Conservation (phyloP, 2,113 vertebrate genomes). For the Cephalopholis sonnerati region DNA sequence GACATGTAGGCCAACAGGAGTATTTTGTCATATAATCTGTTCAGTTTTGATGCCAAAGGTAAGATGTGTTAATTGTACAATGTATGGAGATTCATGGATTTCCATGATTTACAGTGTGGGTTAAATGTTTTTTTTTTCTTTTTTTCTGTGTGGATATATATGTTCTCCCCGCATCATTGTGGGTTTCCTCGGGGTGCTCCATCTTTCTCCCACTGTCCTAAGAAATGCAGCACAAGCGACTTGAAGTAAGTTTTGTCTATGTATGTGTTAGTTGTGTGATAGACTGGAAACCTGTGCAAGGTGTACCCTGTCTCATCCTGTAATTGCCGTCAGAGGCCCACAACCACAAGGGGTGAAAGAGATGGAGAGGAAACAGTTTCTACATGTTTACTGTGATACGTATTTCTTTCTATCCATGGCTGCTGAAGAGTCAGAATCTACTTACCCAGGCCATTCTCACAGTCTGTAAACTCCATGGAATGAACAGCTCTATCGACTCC, state of each 20-base stretch:
- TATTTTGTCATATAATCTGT: neutral
- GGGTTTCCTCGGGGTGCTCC: neutral
- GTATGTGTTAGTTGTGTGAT: neutral
- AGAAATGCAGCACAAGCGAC: neutral
- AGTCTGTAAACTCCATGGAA: conserved; percentile 91
- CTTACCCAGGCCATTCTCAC: conserved; percentile 92
- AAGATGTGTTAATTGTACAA: no score
- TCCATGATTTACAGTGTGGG: neutral
- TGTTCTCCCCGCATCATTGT: neutral
- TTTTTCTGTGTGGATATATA: neutral
- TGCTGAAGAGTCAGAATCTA: neutral
- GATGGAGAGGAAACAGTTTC: neutral
- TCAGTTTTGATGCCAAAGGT: no score
- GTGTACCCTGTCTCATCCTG: neutral
- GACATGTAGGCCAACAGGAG: neutral
- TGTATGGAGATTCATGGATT: neutral
- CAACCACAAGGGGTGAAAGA: neutral
- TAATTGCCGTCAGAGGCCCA: no score
- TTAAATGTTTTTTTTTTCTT: neutral
- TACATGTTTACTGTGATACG: neutral
- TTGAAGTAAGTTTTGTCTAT: neutral
- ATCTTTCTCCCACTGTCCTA: neutral
- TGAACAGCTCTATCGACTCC: conserved; percentile 89
- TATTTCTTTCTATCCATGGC: neutral
- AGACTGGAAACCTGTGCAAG: neutral